Base-by-base conservation (phyloP, 1,140 invertebrate genomes). In the Saccostrea cuccullata region DNA sequence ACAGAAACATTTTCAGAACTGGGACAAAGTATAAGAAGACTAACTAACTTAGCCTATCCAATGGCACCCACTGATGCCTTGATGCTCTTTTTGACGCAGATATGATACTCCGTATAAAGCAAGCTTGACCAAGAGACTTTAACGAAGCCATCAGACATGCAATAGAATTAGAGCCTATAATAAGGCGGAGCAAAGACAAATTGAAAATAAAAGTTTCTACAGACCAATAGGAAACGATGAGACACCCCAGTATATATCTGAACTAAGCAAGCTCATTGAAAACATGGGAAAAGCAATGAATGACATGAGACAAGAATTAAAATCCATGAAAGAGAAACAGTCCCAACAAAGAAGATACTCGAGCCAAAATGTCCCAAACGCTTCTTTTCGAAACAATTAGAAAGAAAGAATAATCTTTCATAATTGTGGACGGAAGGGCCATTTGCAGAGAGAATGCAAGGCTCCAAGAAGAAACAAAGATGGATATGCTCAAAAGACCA, bases 11-110 rank as follows among this genome's bases (percentile, higher is more conserved):
- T n/a, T n/a, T n/a, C n/a, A n/a, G n/a, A n/a, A n/a, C n/a, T n/a
- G n/a, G n/a, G n/a, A n/a, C n/a, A 84, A 26, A 84, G 55, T 15
- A 58, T 84, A 0, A 84, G 83, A 84, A 55, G 55, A 60, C 2
- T 58, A 23, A 30, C 83, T 23, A 36, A 83, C 36, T n/a, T 55
- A 36, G 36, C 82, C 20, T 83, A 83, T 17, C 30, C 82, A 40
- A 83, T 36, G 20, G 82, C 82, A n/a, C 82, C 82, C 8, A 55
- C 26, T 55, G 82, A 40, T 83, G 2, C 20, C n/a, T 84, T 1
- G 55, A 84, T 84, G 55, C 6, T 3, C 58, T 84, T 56, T 55
- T 84, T 8, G 55, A 84, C 55, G 58, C 17, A 2, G 15, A 60
- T 23, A 84, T 30, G 83, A 73, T n/a, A 26, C 9, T 58, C 12